These are phyloP conservation scores for Nothoprocta perdicaria DNA, from an alignment of 2,113 vertebrate genomes.

Conservation along the genomic window DNA sequence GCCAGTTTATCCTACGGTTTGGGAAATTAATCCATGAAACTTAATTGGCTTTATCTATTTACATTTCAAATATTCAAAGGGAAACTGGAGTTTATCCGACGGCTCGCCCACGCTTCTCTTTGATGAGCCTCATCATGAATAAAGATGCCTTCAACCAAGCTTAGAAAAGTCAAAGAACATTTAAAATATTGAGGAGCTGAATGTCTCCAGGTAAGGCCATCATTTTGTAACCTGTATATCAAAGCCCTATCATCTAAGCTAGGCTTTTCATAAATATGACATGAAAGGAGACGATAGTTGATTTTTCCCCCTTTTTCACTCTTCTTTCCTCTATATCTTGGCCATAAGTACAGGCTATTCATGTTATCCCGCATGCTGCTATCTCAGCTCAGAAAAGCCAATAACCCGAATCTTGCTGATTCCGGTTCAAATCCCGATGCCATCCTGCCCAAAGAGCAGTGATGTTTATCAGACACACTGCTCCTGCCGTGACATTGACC, in stretches of 20 bases:
- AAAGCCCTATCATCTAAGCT: background rate
- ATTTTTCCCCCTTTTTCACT: background rate
- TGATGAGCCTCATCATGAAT: constrained; percentile 28
- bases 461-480: background rate
- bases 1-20: background rate
- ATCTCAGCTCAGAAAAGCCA: background rate
- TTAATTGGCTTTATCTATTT: constrained; percentile 48
- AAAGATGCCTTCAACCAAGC: background rate
- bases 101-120: background rate
- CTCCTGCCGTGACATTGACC: constrained; percentile 17
- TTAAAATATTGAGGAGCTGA: background rate
- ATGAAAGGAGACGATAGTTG: background rate
- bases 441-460: background rate
- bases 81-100: background rate
- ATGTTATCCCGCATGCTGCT: background rate
- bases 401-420: background rate
- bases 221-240: background rate
- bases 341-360: background rate
- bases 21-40: constrained; percentile 40
- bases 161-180: background rate
- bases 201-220: background rate
- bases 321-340: background rate
- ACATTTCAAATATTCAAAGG: background rate
- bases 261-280: background rate
- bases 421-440: background rate